phyloP scores from a whole-genome alignment of 2,888 invertebrate genomes.

The Mythimna impura region DNA sequence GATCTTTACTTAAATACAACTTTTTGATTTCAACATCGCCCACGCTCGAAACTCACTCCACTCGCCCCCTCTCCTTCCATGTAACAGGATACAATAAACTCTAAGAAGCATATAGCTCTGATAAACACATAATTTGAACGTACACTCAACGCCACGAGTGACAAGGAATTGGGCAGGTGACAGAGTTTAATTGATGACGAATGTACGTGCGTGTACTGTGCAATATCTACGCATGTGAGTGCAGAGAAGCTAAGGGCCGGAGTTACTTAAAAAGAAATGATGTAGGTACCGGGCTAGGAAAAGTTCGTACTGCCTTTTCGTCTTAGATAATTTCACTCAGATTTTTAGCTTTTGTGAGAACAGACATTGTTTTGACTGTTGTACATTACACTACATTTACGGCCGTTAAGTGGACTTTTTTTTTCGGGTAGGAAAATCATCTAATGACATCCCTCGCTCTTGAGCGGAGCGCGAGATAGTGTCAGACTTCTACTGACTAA shows the following conservation, averaged over 20 bases:
- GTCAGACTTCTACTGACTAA: no score
- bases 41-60: not conserved
- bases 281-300: not conserved
- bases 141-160: slow-evolving; percentile 24
- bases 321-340: not conserved
- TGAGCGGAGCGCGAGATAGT: no score
- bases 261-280: not conserved
- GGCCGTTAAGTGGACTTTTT: no score
- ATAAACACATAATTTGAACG: slow-evolving; percentile 26
- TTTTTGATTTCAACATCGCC: not conserved
- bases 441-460: no score
- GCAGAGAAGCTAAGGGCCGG: not conserved
- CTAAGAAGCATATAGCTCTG: slow-evolving; percentile 63
- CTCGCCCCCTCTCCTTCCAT: not conserved
- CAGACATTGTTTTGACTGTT: not conserved
- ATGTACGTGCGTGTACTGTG: slow-evolving; percentile 23
- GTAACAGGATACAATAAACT: slow-evolving; percentile 68
- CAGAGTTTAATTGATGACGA: slow-evolving; percentile 39
- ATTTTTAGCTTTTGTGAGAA: not conserved
- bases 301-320: not conserved
- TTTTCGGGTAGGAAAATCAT: no score
- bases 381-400: no score
- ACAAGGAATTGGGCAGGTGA: slow-evolving; percentile 26
- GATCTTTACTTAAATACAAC: no score
- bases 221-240: not conserved